Evolutionary conservation across 2,888 invertebrate species (phyloP), one percentile per base, ranked within the genome.

Genomic region (Lathronympha strigana): DNA sequence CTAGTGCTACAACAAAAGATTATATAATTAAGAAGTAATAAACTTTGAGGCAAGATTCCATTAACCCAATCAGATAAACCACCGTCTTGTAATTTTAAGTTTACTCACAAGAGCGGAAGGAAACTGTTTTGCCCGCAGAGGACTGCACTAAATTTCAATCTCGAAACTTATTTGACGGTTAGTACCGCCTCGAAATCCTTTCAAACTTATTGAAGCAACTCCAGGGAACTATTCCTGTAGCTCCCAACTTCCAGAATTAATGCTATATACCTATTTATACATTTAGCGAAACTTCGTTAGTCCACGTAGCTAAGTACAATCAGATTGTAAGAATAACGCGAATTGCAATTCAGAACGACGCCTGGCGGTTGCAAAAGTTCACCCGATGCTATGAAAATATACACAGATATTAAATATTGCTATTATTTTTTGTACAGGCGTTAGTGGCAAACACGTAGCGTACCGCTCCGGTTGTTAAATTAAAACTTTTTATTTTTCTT

Each of bases 191-290:
- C 73, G 71, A 79, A 83, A 81, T 80, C 78, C 79, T 81, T 80
- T 79, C 74, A 79, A 82, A 84, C 72, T 81, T 79, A 80, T 81
- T 80, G 78, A 77, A 75, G 76, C 72, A 77, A 76, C 70, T 78
- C 69, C 69, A 67, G 61, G 68, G 72, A 66, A 66, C 66, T 61
- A 74, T 71, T 74, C 68, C 69, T 67, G 55, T 63, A 40, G 55
- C 45, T 60, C 61, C 64, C 66, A 57, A 71, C 66, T 67, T 54
- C 55, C 58, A 47, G 47, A 63, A 47, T 67, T 47, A 53, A 58
- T 62, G 45, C 43, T 38, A 51, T 66, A 23, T 61, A 54, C 51
- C 38, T 47, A 54, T 47, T 54, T 47, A 57, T 64, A 53, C 25
- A 38, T 53, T 28, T 53, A 60, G 13, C 36, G 50, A 33, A 51